Percentiles rank a stretch among this genome's conserved stretches.
These are phyloP conservation scores for Drosophila antonietae DNA, from an alignment of 2,888 invertebrate species.

Conservation along the genomic window DNA sequence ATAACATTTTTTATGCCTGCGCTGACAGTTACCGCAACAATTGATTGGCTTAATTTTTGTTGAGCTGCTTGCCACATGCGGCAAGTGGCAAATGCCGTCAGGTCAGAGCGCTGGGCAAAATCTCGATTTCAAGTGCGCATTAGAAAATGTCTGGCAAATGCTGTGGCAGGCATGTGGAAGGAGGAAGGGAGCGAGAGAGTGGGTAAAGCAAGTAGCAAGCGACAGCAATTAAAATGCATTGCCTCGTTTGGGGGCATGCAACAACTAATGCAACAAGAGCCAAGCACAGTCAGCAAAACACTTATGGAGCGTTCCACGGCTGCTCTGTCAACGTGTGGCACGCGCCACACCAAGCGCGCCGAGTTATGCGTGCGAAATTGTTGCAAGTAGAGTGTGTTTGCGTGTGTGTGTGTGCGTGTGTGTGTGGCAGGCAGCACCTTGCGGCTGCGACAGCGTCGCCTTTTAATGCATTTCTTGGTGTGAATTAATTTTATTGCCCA, in stretches of 20 bases:
- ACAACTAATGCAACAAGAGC: conserved; percentile 36
- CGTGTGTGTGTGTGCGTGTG: conserved; percentile 2
- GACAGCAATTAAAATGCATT: conserved; percentile 20
- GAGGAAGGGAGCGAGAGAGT: background rate
- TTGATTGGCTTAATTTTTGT: conserved; percentile 64
- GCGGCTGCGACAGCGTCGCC: conserved; percentile 27
- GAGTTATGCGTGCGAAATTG: conserved; percentile 81
- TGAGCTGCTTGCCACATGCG: conserved; percentile 24
- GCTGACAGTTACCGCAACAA: conserved; percentile 62
- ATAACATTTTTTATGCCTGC: conserved; percentile 69
- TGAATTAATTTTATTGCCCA: conserved; percentile 82
- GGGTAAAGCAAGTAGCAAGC: background rate
- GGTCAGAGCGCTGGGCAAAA: conserved; percentile 12
- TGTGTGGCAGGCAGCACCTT: conserved; percentile 45
- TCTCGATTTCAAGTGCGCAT: conserved; percentile 51
- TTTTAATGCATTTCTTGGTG: conserved; percentile 76
- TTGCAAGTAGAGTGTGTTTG: conserved; percentile 44
- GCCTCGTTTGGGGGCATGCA: conserved; percentile 40
- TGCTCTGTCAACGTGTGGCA: conserved; percentile 52
- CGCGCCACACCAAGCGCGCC: conserved; percentile 55
- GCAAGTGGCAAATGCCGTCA: conserved; percentile 2
- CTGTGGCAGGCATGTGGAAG: background rate
- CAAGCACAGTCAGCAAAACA: conserved; percentile 20
- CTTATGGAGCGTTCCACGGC: conserved; percentile 48
- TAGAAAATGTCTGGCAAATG: conserved; percentile 45